phyloP scores from a whole-genome alignment of 2,888 invertebrate species.

The Acleris cristana region DNA sequence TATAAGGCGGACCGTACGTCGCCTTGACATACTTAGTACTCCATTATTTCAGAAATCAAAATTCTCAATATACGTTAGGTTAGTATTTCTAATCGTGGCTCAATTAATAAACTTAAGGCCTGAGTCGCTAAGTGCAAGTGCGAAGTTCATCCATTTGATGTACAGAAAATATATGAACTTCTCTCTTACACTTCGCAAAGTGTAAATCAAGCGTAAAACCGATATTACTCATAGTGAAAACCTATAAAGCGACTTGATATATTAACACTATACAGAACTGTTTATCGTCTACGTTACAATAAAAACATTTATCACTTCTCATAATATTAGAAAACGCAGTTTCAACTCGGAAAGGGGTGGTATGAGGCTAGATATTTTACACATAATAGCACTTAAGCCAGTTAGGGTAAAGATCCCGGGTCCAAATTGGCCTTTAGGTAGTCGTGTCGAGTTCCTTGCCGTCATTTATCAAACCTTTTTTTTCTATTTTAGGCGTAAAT shows the following conservation, averaged over 20 bases:
- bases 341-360: slow-evolving; percentile 39
- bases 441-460: slow-evolving; percentile 40
- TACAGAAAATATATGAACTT: no score
- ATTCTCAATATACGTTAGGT: no score
- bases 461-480: slow-evolving; percentile 42
- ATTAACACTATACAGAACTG: not conserved
- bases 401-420: slow-evolving; percentile 41
- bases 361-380: slow-evolving; percentile 47
- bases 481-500: slow-evolving; percentile 40
- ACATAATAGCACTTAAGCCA: slow-evolving; percentile 46
- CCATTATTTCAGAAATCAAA: no score
- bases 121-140: no score
- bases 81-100: no score
- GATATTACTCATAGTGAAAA: not conserved
- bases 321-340: slow-evolving; percentile 30
- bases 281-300: slow-evolving; percentile 22
- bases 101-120: no score
- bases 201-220: no score
- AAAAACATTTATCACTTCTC: slow-evolving; percentile 31
- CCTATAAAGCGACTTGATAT: not conserved
- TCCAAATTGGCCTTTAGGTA: slow-evolving; percentile 43
- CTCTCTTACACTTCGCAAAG: no score
- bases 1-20: no score
- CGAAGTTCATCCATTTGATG: no score
- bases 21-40: no score